phyloP scores from a whole-genome alignment of 2,797 vertebrate genomes.

The Glossophaga mutica region DNA sequence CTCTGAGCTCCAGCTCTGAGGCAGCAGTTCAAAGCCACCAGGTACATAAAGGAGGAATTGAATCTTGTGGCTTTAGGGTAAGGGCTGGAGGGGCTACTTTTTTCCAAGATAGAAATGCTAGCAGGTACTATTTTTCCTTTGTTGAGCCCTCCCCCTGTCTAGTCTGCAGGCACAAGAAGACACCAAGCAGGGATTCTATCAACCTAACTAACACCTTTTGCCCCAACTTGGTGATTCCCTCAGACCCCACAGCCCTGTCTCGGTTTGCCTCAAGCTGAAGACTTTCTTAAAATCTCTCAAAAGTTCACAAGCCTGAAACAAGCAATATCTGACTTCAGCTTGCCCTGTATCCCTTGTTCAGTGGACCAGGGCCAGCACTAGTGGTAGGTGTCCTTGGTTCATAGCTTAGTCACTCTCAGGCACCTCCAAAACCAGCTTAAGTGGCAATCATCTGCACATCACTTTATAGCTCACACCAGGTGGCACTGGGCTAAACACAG shows the following conservation, averaged over 20 bases:
- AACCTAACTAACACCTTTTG: not conserved
- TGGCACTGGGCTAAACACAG: not conserved
- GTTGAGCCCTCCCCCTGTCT: not conserved
- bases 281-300: not conserved
- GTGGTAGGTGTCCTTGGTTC: not conserved
- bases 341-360: not conserved
- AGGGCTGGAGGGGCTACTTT: not conserved
- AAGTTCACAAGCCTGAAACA: not conserved
- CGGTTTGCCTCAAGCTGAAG: not conserved
- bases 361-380: not conserved
- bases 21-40: not conserved
- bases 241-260: not conserved
- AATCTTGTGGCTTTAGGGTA: not conserved
- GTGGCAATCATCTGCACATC: not conserved
- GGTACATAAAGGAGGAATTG: not conserved
- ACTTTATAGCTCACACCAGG: not conserved
- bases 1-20: too few relatives aligned
- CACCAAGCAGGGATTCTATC: not conserved
- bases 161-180: not conserved
- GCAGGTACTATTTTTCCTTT: not conserved
- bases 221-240: not conserved
- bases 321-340: not conserved
- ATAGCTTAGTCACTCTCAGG: not conserved
- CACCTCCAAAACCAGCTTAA: not conserved
- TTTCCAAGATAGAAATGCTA: not conserved